A percentile compares a stretch with the other conserved stretches of the same genome.
phyloP scores from a whole-genome alignment of 2,113 vertebrate genomes.

The Strigops habroptila region DNA sequence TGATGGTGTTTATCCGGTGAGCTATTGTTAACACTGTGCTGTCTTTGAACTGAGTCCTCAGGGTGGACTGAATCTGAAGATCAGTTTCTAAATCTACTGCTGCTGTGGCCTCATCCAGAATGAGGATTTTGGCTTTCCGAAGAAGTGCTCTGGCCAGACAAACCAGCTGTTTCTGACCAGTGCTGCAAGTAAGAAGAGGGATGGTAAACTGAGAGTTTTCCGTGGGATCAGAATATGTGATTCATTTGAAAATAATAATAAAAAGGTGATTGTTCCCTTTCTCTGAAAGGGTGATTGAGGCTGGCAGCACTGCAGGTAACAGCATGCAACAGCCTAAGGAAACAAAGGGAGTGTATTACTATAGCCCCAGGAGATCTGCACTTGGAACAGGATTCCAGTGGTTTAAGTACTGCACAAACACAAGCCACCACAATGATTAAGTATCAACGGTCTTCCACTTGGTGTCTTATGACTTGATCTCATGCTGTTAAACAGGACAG shows the following conservation, averaged over 20 bases:
- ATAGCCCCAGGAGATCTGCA: not conserved
- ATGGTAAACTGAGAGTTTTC: not conserved
- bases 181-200: slow-evolving; percentile 67
- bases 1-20: slow-evolving; percentile 86
- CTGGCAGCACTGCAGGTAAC: not conserved
- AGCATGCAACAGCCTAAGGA: not conserved
- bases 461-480: not conserved
- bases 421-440: not conserved
- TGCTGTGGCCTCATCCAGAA: slow-evolving; percentile 93
- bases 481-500: not conserved
- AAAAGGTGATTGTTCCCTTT: not conserved
- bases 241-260: not conserved
- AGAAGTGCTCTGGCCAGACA: slow-evolving; percentile 92
- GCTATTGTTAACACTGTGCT: slow-evolving; percentile 91
- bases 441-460: not conserved
- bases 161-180: slow-evolving; percentile 92
- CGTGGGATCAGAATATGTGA: not conserved
- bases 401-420: not conserved
- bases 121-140: slow-evolving; percentile 85
- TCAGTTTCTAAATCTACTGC: slow-evolving; percentile 91
- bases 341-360: not conserved
- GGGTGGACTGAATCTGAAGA: slow-evolving; percentile 84
- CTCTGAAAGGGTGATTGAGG: not conserved
- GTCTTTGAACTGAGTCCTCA: slow-evolving; percentile 83
- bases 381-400: not conserved